Evolutionary conservation across 1,140 invertebrate species (phyloP), one percentile per base, ranked within the genome.

Genomic region (Caenorhabditis tropicalis): DNA sequence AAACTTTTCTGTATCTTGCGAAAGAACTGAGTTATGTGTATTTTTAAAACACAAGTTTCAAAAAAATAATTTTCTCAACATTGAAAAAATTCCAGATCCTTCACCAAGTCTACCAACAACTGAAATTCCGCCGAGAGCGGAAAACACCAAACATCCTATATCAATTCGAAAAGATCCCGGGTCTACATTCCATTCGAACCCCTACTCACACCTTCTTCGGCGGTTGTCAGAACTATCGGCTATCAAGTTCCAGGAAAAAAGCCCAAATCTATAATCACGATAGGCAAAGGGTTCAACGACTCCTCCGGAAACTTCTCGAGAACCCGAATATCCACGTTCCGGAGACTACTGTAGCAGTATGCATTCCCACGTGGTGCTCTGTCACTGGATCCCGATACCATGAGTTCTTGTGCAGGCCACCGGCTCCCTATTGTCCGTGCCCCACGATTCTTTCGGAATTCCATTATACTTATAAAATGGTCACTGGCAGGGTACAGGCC

Each of bases 401-500:
- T n/a, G 65, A 74, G n/a, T 74, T 74, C 24, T n/a, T 43, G n/a
- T 74, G 65, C 21, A 74, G 5, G 5, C 65, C 65, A 0, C 65
- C 65, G 36, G 65, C 65, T 31, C 65, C 65, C 12, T 74, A 74
- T 19, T 74, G 65, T 74, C 65, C 65, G 10, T 74, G 65, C 12
- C 65, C 65, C 0, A 74, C 65, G 36, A 74, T 74, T 9, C 21
- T 74, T 10, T 74, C 65, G 36, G 65, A 74, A 15, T 74, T 74
- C 29, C 36, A 74, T 43, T 74, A 74, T n/a, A 74, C 65, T 4
- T 74, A 74, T 43, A 74, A 43, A 46, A 74, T 74, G 65, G 65
- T 74, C 6, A 24, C 65, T 24, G 65, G 27, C 3, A n/a, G 65
- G 29, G 65, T 74, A 0, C 65, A 74, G n/a, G 65, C 65, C 4